Evolutionary conservation across 1,140 invertebrate species (phyloP).

Genomic region (Pseudomyrmex flavicornis): DNA sequence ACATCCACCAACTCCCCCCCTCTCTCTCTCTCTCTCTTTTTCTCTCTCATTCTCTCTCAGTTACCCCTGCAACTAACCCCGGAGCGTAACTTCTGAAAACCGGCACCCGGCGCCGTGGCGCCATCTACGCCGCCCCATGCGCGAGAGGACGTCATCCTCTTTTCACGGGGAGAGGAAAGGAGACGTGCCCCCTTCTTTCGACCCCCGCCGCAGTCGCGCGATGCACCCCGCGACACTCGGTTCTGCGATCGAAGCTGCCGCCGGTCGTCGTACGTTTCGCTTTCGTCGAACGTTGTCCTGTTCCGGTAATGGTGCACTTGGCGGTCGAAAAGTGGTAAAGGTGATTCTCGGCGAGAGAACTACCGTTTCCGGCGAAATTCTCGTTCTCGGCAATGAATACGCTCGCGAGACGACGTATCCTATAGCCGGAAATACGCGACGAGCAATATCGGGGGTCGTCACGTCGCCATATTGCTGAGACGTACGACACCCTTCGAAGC

Average conservation of each 20-base stretch:
- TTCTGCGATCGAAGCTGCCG: slow-evolving; percentile 67
- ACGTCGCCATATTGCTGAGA: slow-evolving; percentile 26
- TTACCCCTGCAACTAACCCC: slow-evolving; percentile 44
- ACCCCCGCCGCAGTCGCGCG: slow-evolving; percentile 79
- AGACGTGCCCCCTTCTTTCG: slow-evolving; percentile 70
- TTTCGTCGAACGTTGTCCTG: slow-evolving; percentile 51
- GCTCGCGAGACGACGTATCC: neutral
- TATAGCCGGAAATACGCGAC: neutral
- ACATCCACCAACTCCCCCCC: slow-evolving; percentile 76
- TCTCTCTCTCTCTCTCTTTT: slow-evolving; percentile 37
- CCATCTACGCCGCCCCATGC: slow-evolving; percentile 62
- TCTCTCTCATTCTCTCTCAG: neutral
- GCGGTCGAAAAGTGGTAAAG: slow-evolving; percentile 6
- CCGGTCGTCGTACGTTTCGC: slow-evolving; percentile 61
- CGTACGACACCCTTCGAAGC: slow-evolving; percentile 8
- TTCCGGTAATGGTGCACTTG: slow-evolving; percentile 48
- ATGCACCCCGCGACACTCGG: slow-evolving; percentile 80
- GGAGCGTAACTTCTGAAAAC: slow-evolving; percentile 59
- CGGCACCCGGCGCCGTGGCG: slow-evolving; percentile 54
- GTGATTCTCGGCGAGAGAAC: slow-evolving; percentile 37
- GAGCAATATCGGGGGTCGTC: slow-evolving; percentile 21
- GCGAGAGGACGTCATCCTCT: slow-evolving; percentile 43
- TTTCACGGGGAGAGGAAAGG: slow-evolving; percentile 49
- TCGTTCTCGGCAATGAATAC: slow-evolving; percentile 17
- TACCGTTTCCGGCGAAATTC: slow-evolving; percentile 1